These are phyloP conservation scores for Chiroxiphia lanceolata DNA, from an alignment of 2,797 vertebrate genomes.

Conservation along the genomic window DNA sequence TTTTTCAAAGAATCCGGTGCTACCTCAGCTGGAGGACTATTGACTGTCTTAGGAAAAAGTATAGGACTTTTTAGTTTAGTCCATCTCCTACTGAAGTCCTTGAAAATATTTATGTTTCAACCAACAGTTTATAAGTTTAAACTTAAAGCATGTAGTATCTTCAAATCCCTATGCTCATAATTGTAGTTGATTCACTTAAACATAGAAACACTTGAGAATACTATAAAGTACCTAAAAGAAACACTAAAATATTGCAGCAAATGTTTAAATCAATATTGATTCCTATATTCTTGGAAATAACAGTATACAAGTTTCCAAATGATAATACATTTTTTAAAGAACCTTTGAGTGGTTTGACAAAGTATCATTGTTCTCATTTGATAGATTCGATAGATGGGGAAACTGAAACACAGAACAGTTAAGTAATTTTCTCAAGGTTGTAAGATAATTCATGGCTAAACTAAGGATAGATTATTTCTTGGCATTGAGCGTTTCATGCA, in stretches of 20 bases:
- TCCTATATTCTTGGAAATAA: neutral
- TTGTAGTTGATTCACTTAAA: constrained; percentile 17
- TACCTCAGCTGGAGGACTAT: neutral
- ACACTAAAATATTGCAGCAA: constrained; percentile 27
- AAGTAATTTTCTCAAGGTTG: constrained; percentile 12
- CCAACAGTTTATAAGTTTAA: neutral
- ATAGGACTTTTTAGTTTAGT: neutral
- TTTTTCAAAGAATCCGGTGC: neutral
- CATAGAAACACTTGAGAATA: constrained; percentile 16
- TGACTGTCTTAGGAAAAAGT: neutral
- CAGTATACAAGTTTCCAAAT: neutral
- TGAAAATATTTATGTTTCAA: neutral
- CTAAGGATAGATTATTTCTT: neutral
- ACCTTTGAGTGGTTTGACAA: neutral
- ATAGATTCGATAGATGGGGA: neutral
- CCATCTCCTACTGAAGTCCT: neutral
- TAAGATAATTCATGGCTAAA: neutral
- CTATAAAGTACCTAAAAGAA: neutral
- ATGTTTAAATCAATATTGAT: neutral
- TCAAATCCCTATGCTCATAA: neutral
- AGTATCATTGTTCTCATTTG: neutral
- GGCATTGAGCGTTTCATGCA: neutral
- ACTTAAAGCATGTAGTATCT: neutral
- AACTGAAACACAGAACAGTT: neutral
- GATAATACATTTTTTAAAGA: neutral